Base-by-base conservation (phyloP, 2,113 vertebrate species). In the Hylia prasina region DNA sequence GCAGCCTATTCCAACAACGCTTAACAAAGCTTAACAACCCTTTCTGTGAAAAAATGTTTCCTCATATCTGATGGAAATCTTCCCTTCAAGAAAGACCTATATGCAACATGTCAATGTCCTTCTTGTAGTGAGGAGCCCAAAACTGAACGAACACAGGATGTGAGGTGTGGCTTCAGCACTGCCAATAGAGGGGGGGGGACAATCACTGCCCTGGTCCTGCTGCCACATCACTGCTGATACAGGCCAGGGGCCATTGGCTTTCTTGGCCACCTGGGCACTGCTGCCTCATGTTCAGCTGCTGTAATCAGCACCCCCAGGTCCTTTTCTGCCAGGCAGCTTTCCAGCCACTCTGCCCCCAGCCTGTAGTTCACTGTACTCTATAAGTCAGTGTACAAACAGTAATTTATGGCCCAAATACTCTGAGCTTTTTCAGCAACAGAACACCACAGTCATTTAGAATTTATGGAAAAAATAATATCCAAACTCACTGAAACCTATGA, bases 211-310 rank as follows among this genome's bases (percentile, higher is more conserved):
- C 69, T 58, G n/a, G 6, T 39, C 61, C 53, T 53, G 18, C 48
- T 81, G 58, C 22, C 37, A 28, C 60, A 10, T 10, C 0, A 15
- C 0, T 17, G 28, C 39, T 51, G 53, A 10, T 1, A 2, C 53
- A 51, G n/a, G 9, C 68, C 77, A 58, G 68, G 24, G 4, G 33
- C 27, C 57, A 27, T 0, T 50, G 61, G 17, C 37, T 22, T 1
- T 51, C 33, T 17, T 33, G 60, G 25, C 51, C 19, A 50, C 51
- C 35, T 51, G 60, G 51, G 37, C 44, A 73, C 60, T 0, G 66
- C 25, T 42, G 61, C 37, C 25, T 68, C 71, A 11, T 18, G 37
- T 44, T 77, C 37, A 87, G 63, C 45, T 37, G 4, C 31, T 22
- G 22, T 16, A 7, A 44, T 15, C 45, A 53, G 54, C 45, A 68